phyloP scores from a whole-genome alignment of 2,888 invertebrate genomes.

The Morpho helenor region DNA sequence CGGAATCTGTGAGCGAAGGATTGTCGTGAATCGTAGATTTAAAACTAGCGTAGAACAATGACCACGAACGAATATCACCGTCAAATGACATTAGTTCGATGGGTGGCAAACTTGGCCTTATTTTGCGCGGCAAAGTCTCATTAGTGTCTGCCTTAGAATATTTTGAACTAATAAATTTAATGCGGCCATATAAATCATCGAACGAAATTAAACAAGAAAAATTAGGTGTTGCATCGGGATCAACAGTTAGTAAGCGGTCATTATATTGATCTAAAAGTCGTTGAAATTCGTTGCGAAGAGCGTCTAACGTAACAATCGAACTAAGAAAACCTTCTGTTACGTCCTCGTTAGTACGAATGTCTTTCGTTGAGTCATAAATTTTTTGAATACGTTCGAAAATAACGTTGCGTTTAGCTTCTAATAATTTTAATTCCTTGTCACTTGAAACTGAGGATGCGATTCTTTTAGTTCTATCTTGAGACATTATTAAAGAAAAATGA shows the following conservation, averaged over 20 bases:
- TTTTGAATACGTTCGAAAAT: not conserved
- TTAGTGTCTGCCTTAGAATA: not conserved
- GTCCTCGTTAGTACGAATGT: not conserved
- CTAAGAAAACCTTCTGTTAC: not conserved
- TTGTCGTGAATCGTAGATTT: slow-evolving; percentile 16
- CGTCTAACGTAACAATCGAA: not conserved
- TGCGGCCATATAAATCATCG: not conserved
- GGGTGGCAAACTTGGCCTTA: not conserved
- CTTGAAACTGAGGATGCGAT: not conserved
- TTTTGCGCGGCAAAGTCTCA: not conserved
- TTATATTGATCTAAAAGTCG: not conserved
- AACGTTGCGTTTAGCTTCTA: not conserved
- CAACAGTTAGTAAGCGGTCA: not conserved
- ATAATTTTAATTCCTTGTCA: not conserved
- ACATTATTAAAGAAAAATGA: not conserved
- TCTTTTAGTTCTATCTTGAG: not conserved
- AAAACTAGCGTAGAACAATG: slow-evolving; percentile 18
- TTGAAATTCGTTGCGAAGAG: not conserved
- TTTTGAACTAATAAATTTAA: not conserved
- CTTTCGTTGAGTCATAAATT: not conserved
- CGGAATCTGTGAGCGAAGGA: slow-evolving; percentile 11
- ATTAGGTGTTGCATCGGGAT: not conserved
- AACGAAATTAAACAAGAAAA: not conserved
- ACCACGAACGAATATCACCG: slow-evolving; percentile 17
- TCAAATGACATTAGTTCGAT: slow-evolving; percentile 10